A percentile compares a stretch with the other conserved stretches of the same genome.
These are phyloP conservation scores for Pangasius krempfi DNA, from an alignment of 2,797 vertebrate genomes.

Conservation along the genomic window DNA sequence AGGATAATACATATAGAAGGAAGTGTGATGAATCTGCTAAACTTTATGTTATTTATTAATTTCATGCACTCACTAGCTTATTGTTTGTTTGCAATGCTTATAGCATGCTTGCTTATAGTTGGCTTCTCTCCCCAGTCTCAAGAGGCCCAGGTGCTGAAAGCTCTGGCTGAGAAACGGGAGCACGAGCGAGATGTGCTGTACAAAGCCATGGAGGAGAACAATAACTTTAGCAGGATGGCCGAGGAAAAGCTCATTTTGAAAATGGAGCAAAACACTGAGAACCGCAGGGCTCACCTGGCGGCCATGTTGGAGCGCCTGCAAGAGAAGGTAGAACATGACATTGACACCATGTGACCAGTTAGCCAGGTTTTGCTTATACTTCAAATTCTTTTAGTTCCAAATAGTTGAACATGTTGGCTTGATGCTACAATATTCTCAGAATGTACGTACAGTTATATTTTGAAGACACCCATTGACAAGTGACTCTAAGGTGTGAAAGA, in stretches of 20 bases:
- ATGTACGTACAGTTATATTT: not conserved
- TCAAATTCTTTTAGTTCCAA: not conserved
- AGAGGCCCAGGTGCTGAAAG: conserved; percentile 90
- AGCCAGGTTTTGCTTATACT: not conserved
- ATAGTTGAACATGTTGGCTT: not conserved
- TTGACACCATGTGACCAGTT: not conserved
- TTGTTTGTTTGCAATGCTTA: not conserved
- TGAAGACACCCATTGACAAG: not conserved
- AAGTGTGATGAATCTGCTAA: not conserved
- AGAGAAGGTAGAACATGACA: conserved; percentile 79
- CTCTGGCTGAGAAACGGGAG: conserved; percentile 90
- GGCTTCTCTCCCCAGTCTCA: conserved; percentile 77
- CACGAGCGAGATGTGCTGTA: conserved; percentile 93
- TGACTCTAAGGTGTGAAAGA: not conserved
- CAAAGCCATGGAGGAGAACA: conserved; percentile 96
- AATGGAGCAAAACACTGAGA: conserved; percentile 96
- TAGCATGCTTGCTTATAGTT: conserved; percentile 7
- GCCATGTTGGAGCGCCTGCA: conserved; percentile 90
- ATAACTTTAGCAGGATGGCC: conserved; percentile 95
- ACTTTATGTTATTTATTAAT: not conserved
- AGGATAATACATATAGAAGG: not conserved
- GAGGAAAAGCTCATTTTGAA: conserved; percentile 95
- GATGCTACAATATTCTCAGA: not conserved
- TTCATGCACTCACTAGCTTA: not conserved
- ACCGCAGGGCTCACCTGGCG: conserved; percentile 89